Evolutionary conservation across 2,797 vertebrate genomes (phyloP).

Genomic region (Rhabdomys pumilio): DNA sequence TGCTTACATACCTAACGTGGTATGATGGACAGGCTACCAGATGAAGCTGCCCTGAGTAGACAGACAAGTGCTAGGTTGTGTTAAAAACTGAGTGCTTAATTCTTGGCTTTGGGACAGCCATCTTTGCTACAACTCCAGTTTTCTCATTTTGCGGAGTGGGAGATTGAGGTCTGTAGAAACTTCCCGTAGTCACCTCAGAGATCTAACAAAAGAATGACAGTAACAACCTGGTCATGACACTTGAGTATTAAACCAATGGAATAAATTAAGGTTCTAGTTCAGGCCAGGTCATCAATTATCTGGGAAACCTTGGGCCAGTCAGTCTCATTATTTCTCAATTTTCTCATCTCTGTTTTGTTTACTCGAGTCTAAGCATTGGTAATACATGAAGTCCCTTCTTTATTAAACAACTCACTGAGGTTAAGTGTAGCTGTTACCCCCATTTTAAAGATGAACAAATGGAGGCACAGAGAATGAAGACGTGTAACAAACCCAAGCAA

Average conservation of each 20-base stretch:
- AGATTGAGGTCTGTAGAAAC: not conserved
- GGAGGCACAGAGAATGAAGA: not conserved
- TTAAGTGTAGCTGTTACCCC: not conserved
- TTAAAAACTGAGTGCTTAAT: not conserved
- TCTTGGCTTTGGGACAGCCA: not conserved
- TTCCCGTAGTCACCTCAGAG: not conserved
- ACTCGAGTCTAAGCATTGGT: not conserved
- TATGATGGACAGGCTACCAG: not conserved
- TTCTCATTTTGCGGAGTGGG: not conserved
- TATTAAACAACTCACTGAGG: not conserved
- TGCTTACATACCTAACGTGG: not conserved
- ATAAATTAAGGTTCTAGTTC: not conserved
- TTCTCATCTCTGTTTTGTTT: not conserved
- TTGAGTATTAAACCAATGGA: not conserved
- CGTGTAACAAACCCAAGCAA: not conserved
- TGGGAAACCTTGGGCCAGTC: not conserved
- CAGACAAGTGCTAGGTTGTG: not conserved
- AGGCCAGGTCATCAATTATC: not conserved
- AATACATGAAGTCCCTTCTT: not conserved
- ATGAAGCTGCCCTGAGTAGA: not conserved
- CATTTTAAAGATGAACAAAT: conserved; percentile 17
- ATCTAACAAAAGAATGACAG: not conserved
- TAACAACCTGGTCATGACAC: not conserved
- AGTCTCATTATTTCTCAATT: not conserved
- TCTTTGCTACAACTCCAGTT: not conserved